A percentile compares a stretch with the other conserved stretches of the same genome.
Conservation (phyloP, 2,888 invertebrate genomes). For the Agelastica alni region DNA sequence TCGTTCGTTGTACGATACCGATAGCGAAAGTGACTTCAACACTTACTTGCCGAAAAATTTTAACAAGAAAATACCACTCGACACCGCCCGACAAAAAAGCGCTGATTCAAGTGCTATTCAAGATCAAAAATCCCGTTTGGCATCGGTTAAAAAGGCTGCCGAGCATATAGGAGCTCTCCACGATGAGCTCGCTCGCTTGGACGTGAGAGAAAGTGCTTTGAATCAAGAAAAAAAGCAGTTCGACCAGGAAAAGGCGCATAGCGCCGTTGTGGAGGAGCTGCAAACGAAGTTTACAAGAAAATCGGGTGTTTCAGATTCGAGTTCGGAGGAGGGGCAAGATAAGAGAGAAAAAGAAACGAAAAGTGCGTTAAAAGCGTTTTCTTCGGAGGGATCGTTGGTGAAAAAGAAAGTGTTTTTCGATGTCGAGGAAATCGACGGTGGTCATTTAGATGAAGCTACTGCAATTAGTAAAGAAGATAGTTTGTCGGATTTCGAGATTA, state of each 20-base stretch:
- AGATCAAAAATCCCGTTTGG: too few species aligned
- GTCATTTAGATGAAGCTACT: conserved; percentile 27
- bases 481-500: conserved; percentile 45
- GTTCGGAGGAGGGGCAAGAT: conserved; percentile 21
- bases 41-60: conserved; percentile 14
- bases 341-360: conserved; percentile 49
- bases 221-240: conserved; percentile 25
- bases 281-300: conserved; percentile 20
- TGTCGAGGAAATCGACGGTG: conserved; percentile 58
- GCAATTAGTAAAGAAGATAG: conserved; percentile 19
- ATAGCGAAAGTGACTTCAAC: conserved; percentile 39
- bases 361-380: conserved; percentile 64
- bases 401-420: conserved; percentile 70
- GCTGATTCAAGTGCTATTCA: too few species aligned
- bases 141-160: too few species aligned
- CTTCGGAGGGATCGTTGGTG: conserved; percentile 61
- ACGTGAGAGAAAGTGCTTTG: too few species aligned
- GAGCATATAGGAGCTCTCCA: too few species aligned
- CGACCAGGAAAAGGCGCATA: conserved; percentile 26
- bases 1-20: conserved; percentile 42
- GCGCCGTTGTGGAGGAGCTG: conserved; percentile 38
- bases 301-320: conserved; percentile 24
- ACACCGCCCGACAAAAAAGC: too few species aligned
- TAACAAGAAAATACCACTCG: too few species aligned
- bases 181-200: too few species aligned